Evolutionary conservation across 1,140 invertebrate genomes (phyloP).

Genomic region (Phortica variegata): DNA sequence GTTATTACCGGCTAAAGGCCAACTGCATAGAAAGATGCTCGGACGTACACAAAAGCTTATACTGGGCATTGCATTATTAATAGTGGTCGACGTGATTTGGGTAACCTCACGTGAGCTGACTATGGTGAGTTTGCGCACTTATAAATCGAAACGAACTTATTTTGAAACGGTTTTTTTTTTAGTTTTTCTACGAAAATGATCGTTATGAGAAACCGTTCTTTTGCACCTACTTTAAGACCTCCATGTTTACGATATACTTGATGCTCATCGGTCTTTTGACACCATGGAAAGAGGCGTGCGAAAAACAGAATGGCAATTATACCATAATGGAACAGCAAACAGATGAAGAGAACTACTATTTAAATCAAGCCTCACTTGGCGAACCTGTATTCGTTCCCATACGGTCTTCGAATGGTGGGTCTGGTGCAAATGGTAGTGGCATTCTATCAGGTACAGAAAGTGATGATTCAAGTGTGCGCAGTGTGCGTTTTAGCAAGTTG

Average conservation of each 20-base stretch:
- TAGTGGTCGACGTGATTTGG: slow-evolving; percentile 86
- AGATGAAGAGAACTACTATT: slow-evolving; percentile 68
- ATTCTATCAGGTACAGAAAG: slow-evolving; percentile 77
- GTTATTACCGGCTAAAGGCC: too few species aligned
- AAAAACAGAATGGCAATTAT: slow-evolving; percentile 65
- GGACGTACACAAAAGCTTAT: slow-evolving; percentile 69
- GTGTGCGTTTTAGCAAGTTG: slow-evolving; percentile 80
- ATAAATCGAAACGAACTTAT: not conserved
- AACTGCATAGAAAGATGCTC: slow-evolving; percentile 42
- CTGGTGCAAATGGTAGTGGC: slow-evolving; percentile 54
- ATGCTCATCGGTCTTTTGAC: slow-evolving; percentile 79
- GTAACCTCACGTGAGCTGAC: slow-evolving; percentile 83
- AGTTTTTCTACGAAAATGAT: slow-evolving; percentile 82
- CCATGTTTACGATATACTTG: slow-evolving; percentile 83
- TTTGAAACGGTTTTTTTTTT: slow-evolving; percentile 49
- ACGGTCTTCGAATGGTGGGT: slow-evolving; percentile 62
- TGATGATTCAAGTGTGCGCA: slow-evolving; percentile 75
- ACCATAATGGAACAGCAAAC: slow-evolving; percentile 67
- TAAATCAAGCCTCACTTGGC: slow-evolving; percentile 63
- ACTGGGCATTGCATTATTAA: slow-evolving; percentile 73
- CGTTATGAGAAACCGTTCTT: slow-evolving; percentile 86
- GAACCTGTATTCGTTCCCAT: slow-evolving; percentile 82
- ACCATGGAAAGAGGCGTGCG: slow-evolving; percentile 79
- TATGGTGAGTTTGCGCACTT: slow-evolving; percentile 63
- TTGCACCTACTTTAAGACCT: slow-evolving; percentile 84